Conservation (phyloP, 2,797 vertebrate genomes). For the Ficedula albicollis region DNA sequence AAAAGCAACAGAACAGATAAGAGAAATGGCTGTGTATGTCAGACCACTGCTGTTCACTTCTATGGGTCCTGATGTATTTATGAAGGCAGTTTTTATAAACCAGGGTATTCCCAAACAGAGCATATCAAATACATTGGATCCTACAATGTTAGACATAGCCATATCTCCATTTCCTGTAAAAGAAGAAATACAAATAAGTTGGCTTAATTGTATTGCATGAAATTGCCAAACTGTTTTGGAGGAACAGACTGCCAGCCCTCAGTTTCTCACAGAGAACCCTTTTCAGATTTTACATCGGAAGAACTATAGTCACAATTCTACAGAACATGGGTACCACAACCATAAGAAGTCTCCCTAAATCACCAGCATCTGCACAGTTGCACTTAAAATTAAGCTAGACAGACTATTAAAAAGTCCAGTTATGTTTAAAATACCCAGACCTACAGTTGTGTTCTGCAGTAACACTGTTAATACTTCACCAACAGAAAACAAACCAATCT, state of each 20-base stretch:
- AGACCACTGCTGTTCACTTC: constrained; percentile 92
- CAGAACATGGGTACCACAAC: neutral
- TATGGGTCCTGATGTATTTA: constrained; percentile 83
- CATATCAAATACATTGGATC: constrained; percentile 98
- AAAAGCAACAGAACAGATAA: constrained; percentile 90
- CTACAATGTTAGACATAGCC: constrained; percentile 98
- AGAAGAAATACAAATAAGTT: constrained; percentile 25
- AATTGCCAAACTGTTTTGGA: constrained; percentile 44
- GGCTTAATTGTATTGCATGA: neutral
- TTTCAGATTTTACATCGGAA: neutral
- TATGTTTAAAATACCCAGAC: neutral
- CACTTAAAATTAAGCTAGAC: constrained; percentile 16
- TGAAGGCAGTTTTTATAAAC: constrained; percentile 93
- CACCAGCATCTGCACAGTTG: constrained; percentile 49
- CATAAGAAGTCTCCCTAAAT: neutral
- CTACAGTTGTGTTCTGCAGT: neutral
- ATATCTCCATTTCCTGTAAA: constrained; percentile 93
- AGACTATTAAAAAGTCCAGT: neutral
- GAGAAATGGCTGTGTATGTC: constrained; percentile 86
- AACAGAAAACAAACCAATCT: neutral
- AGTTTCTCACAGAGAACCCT: neutral
- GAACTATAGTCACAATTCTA: neutral
- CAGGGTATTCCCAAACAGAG: constrained; percentile 94
- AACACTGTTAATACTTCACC: neutral
- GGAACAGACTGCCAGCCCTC: constrained; percentile 6